These are phyloP conservation scores for Martes flavigula DNA, from an alignment of 2,797 vertebrate species.

Conservation along the genomic window DNA sequence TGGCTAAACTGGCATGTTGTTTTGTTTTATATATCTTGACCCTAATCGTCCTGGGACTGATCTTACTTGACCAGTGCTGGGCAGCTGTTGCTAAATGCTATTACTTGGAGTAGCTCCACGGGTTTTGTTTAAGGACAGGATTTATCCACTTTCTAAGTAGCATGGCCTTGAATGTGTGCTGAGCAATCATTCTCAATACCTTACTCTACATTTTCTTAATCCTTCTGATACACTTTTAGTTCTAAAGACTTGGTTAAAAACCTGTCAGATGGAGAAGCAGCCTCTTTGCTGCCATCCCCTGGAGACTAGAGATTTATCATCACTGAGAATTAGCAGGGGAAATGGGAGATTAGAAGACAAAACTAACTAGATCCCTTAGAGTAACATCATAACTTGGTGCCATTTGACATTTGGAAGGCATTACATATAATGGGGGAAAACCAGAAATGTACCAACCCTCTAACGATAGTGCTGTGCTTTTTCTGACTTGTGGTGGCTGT, in stretches of 20 bases:
- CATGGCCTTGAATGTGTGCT: neutral
- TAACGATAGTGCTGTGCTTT: neutral
- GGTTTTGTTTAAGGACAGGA: neutral
- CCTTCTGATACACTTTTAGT: neutral
- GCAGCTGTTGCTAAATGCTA: neutral
- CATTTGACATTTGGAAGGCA: neutral
- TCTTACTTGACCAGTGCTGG: neutral
- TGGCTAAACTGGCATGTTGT: neutral
- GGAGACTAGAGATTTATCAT: neutral
- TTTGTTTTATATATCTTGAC: conserved; percentile 32
- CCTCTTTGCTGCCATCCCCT: neutral
- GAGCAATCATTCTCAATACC: neutral
- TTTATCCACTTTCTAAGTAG: neutral
- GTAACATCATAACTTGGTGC: neutral
- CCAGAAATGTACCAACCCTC: neutral
- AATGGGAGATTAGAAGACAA: neutral
- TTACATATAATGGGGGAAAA: neutral
- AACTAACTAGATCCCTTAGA: neutral
- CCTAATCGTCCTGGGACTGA: neutral
- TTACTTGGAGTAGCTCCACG: neutral
- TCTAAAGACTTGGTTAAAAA: neutral
- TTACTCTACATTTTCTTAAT: neutral
- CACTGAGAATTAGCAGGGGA: neutral
- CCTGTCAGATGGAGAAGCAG: neutral
- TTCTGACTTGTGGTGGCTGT: neutral